These are phyloP conservation scores for Meandrusa payeni DNA, from an alignment of 2,888 invertebrate species.

Conservation along the genomic window DNA sequence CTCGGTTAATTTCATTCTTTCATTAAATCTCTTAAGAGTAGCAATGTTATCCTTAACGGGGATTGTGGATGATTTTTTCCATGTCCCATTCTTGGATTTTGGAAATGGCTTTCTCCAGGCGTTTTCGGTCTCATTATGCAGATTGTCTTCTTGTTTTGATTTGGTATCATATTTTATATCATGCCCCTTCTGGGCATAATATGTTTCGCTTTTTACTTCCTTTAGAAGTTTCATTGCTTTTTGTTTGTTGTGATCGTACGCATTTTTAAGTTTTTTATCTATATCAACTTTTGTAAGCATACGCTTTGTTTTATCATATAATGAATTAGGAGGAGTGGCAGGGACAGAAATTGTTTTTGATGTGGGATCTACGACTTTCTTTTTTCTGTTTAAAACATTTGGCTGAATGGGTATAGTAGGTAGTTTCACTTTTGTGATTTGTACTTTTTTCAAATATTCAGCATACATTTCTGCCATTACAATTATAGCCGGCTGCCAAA, in stretches of 20 bases:
- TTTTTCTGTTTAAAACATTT: conserved; percentile 55
- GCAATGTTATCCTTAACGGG: conserved; percentile 72
- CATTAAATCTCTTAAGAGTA: conserved; percentile 74
- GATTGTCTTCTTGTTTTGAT: too few relatives aligned
- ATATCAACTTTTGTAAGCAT: conserved; percentile 62
- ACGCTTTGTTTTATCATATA: conserved; percentile 41
- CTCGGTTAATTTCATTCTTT: conserved; percentile 64
- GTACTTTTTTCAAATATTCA: conserved; percentile 52
- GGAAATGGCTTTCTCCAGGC: conserved; percentile 34
- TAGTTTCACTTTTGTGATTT: conserved; percentile 50
- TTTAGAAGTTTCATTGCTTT: conserved; percentile 51
- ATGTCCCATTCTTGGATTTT: conserved; percentile 33
- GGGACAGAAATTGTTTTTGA: conserved; percentile 35
- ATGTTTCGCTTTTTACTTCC: conserved; percentile 49
- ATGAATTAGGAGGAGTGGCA: conserved; percentile 50
- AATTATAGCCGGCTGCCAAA: conserved; percentile 68
- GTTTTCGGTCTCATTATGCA: conserved; percentile 47
- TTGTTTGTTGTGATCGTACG: conserved; percentile 58
- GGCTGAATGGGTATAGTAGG: conserved; percentile 56
- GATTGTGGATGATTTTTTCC: neutral
- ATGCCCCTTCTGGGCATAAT: too few relatives aligned
- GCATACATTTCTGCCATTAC: conserved; percentile 63
- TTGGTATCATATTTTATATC: too few relatives aligned
- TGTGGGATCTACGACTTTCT: conserved; percentile 33
- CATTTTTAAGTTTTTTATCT: conserved; percentile 54